Evolutionary conservation across 1,140 invertebrate genomes (phyloP).

Genomic region (Prorops nasuta): DNA sequence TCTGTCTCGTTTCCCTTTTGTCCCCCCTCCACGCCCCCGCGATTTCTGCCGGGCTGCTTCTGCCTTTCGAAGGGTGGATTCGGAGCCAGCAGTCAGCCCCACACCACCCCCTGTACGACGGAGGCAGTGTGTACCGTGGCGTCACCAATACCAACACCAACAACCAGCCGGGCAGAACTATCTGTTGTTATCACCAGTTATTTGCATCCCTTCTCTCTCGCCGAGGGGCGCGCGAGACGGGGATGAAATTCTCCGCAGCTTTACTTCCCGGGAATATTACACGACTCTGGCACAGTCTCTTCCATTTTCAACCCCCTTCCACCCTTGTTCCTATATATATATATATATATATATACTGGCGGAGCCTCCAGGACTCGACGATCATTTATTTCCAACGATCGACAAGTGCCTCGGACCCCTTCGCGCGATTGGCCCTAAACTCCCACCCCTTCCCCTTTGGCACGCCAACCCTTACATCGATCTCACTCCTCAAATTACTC

Average conservation of each 20-base stretch:
- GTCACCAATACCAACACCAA: conserved; percentile 24
- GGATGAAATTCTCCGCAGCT: conserved; percentile 48
- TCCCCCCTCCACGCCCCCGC: background rate
- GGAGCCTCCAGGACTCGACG: background rate
- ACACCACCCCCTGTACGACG: background rate
- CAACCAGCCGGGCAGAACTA: conserved; percentile 44
- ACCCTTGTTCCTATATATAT: background rate
- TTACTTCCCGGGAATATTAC: conserved; percentile 51
- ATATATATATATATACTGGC: background rate
- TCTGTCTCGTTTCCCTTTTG: conserved; percentile 18
- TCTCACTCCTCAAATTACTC: no score
- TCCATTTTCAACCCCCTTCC: background rate
- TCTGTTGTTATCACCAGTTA: conserved; percentile 55
- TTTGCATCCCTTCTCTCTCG: conserved; percentile 49
- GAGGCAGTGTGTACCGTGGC: background rate
- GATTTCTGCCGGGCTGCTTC: background rate
- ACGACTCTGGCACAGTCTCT: conserved; percentile 22
- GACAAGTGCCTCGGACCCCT: no score
- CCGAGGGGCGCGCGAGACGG: conserved; percentile 15
- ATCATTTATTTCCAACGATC: background rate
- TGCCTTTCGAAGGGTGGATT: background rate
- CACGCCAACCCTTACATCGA: no score
- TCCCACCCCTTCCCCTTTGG: no score
- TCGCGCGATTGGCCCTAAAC: no score
- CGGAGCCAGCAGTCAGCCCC: background rate